These are phyloP conservation scores for Alloscopus bannaensis DNA, from an alignment of 2,888 invertebrate genomes.

Conservation along the genomic window DNA sequence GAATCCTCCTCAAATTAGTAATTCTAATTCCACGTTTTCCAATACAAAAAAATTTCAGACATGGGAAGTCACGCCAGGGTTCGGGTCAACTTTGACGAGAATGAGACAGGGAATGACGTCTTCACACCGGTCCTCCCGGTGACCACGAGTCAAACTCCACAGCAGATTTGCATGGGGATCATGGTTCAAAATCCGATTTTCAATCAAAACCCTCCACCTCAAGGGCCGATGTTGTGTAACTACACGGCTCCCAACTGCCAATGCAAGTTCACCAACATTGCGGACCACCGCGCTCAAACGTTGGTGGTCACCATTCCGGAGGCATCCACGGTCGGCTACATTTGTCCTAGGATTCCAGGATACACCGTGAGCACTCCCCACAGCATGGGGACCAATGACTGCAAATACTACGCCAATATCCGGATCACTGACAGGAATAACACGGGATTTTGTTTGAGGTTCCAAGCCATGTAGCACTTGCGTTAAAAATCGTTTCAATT, in stretches of 20 bases:
- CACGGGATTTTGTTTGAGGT: constrained; percentile 58
- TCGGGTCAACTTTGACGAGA: constrained; percentile 59
- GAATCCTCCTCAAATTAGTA: neutral
- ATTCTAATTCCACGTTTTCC: no score
- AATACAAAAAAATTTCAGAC: no score
- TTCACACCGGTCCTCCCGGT: constrained; percentile 19
- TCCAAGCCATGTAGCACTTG: constrained; percentile 50
- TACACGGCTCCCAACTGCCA: constrained; percentile 36
- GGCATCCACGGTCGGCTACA: neutral
- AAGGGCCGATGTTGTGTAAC: constrained; percentile 22
- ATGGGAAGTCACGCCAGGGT: constrained; percentile 42
- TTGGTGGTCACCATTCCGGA: constrained; percentile 21
- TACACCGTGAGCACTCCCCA: constrained; percentile 22
- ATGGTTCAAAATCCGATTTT: no score
- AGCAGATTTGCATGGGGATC: no score
- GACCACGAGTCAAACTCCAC: no score
- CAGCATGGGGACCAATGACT: neutral
- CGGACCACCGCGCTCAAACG: constrained; percentile 29
- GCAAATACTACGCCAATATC: constrained; percentile 48
- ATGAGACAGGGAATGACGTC: constrained; percentile 49
- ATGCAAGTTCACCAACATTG: constrained; percentile 44
- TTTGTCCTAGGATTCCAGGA: constrained; percentile 43
- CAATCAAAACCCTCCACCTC: neutral
- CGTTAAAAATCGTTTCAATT: neutral
- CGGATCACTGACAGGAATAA: constrained; percentile 43